Evolutionary conservation across 2,113 vertebrate genomes (phyloP), one percentile per base, ranked within the genome.

Genomic region (Sarotherodon lohbergeri): DNA sequence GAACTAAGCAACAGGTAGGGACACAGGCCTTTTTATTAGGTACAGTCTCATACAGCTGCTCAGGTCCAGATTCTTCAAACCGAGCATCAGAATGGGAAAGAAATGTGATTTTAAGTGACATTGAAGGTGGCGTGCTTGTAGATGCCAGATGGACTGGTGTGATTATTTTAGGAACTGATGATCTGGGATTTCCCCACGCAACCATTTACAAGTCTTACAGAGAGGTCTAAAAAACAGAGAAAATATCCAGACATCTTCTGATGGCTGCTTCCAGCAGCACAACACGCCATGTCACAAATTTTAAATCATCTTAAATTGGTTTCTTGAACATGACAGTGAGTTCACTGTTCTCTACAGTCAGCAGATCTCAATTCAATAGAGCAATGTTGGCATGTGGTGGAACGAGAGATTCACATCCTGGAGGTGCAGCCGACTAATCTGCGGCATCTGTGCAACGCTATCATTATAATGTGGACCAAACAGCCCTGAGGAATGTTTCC

Each of bases 231-330:
- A 63, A 63, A 63, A 36, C 32, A 63, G 59, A 3, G 32, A 66
- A 66, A 66, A 39, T 66, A 66, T 66, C 61, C 61, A 66, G 32
- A 66, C 17, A 66, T 39, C 34, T 66, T 71, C 66, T 71, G n/a
- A 71, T 43, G n/a, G 14, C 66, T 71, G 36, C 66, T 71, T 71
- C 36, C 66, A 71, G 10, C 27, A 61, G 57, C 57, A 32, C 57
- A 61, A 32, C 34, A 66, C 1, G 61, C 61, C 61, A n/a, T 66
- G 12, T 71, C 39, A 71, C 36, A 43, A 71, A 71, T n/a, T 43
- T 71, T 43, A 71, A 43, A 71, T 71, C n/a, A 43, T 71, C 66
- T 73, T 43, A 27, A 73, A 27, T 9, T 73, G 68, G n/a, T 73
- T 46, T 73, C 22, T 71, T 71, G 66, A 43, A 71, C 1, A 71